Conservation (phyloP, 1,140 invertebrate species). For the Notospermus geniculatus region DNA sequence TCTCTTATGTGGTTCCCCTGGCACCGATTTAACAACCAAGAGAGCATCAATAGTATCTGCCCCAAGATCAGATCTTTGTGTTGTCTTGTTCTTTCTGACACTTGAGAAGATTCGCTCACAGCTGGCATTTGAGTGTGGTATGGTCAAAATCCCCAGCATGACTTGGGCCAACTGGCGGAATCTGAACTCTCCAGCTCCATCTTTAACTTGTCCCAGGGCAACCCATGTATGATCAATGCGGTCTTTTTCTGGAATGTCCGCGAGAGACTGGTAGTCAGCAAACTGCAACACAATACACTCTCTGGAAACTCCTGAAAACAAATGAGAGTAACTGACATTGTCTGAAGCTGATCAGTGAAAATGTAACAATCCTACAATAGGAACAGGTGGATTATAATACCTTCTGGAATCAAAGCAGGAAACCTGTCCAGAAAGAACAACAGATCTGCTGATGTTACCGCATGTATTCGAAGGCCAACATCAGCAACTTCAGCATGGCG, state of each 20-base stretch:
- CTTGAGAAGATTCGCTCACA: conserved; percentile 24
- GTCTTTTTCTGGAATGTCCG: conserved; percentile 1
- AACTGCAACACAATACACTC: conserved; percentile 12
- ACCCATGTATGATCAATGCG: conserved; percentile 22
- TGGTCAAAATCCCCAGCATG: conserved; percentile 22
- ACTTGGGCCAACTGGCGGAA: conserved; percentile 16
- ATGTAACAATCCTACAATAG: too few species aligned
- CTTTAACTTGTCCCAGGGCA: conserved; percentile 1
- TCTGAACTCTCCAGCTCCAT: background rate
- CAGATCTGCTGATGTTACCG: too few species aligned
- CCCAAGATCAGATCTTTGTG: conserved; percentile 13
- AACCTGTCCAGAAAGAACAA: too few species aligned
- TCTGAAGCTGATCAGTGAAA: conserved; percentile 25
- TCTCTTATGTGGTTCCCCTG: conserved; percentile 5
- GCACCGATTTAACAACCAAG: conserved; percentile 17
- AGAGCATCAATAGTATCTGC: conserved; percentile 17
- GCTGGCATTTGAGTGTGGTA: conserved; percentile 25
- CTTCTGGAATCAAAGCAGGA: too few species aligned
- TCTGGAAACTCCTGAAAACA: conserved; percentile 6
- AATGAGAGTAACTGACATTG: conserved; percentile 6
- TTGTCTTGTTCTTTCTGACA: conserved; percentile 24
- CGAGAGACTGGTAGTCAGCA: conserved; percentile 11
- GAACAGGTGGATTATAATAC: too few species aligned
- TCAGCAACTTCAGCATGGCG: too few species aligned
- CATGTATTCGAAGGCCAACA: too few species aligned